Percentiles rank a stretch among this genome's conserved stretches.
These are phyloP conservation scores for Nemoura dubitans DNA, from an alignment of 2,888 invertebrate species.

Conservation along the genomic window DNA sequence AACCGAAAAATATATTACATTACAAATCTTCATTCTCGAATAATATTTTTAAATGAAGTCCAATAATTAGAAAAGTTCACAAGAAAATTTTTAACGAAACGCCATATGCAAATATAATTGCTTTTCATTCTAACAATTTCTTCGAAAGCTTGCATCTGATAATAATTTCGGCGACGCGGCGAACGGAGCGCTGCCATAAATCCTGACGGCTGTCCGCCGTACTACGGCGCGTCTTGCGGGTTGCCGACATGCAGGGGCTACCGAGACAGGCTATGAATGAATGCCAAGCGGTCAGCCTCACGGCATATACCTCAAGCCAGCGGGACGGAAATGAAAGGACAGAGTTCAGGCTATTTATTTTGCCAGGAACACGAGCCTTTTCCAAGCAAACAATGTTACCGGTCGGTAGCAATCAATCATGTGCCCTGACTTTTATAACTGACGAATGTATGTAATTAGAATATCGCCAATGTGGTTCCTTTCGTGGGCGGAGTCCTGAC, in stretches of 20 bases:
- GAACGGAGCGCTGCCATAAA: not conserved
- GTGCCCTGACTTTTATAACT: not conserved
- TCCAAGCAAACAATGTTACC: not conserved
- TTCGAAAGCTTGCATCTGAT: conserved; percentile 4
- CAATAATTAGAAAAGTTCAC: not conserved
- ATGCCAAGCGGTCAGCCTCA: not conserved
- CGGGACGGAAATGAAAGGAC: not conserved
- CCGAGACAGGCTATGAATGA: not conserved
- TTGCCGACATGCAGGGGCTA: not conserved
- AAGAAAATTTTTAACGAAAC: not conserved
- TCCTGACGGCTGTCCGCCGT: not conserved
- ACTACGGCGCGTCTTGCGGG: not conserved
- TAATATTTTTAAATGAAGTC: not conserved
- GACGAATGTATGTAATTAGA: not conserved
- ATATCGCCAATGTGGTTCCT: not conserved
- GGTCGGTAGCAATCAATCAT: not conserved
- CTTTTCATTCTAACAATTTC: not conserved
- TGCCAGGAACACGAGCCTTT: not conserved
- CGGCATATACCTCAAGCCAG: not conserved
- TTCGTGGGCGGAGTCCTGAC: not conserved
- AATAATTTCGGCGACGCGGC: not conserved
- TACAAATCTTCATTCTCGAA: not conserved
- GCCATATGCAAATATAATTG: not conserved
- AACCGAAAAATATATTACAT: not conserved
- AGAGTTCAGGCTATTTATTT: not conserved